Conservation (phyloP, 2,888 invertebrate species). For the Brenthis hecate region DNA sequence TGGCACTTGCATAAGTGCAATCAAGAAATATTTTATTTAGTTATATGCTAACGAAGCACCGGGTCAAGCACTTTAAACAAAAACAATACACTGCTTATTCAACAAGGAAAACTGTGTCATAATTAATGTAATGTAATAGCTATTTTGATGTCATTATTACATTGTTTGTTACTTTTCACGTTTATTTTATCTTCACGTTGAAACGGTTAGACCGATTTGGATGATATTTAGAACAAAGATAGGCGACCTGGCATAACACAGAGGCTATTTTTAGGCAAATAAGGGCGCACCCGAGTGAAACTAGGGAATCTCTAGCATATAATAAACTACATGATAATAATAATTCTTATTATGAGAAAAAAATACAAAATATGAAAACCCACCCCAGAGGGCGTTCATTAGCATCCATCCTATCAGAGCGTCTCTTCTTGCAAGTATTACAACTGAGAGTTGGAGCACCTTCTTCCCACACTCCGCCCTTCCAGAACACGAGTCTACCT, state of each 20-base stretch:
- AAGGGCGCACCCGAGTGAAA: too few species aligned
- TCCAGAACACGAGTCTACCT: constrained; percentile 75
- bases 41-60: not conserved
- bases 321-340: too few species aligned
- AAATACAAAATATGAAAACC: constrained; percentile 41
- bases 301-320: too few species aligned
- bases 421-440: constrained; percentile 74
- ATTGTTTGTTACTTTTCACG: too few species aligned
- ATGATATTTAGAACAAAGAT: too few species aligned
- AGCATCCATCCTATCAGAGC: constrained; percentile 72
- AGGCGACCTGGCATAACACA: too few species aligned
- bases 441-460: constrained; percentile 72
- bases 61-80: not conserved
- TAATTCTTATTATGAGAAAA: not conserved
- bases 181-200: too few species aligned
- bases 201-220: too few species aligned
- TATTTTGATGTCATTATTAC: too few species aligned
- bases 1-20: constrained; percentile 8
- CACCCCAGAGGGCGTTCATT: constrained; percentile 71
- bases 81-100: constrained; percentile 3
- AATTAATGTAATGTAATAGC: not conserved
- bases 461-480: constrained; percentile 73
- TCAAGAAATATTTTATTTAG: constrained; percentile 8
- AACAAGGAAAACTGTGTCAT: constrained; percentile 15
- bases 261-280: too few species aligned